Percentiles rank a stretch among this genome's conserved stretches.
These are phyloP conservation scores for Corythaeola cristata DNA, from an alignment of 2,113 vertebrate genomes.

Conservation along the genomic window DNA sequence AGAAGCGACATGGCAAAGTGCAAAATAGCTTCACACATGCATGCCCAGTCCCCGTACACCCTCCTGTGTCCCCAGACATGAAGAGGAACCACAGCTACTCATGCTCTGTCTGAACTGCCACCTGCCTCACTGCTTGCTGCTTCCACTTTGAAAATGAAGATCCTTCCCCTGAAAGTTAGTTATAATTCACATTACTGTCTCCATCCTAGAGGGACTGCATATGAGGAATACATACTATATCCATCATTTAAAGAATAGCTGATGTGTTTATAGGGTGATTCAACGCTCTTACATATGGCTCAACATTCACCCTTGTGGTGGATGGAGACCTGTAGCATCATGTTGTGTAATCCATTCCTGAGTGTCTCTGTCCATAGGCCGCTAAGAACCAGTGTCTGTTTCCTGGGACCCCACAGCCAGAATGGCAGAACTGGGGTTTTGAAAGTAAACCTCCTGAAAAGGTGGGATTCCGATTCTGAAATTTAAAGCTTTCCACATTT, in stretches of 20 bases:
- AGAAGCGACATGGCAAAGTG: not conserved
- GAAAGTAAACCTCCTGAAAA: not conserved
- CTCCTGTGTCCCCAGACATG: not conserved
- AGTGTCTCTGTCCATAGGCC: not conserved
- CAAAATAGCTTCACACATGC: not conserved
- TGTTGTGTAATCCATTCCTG: fast-evolving
- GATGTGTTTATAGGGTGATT: not conserved
- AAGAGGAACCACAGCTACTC: not conserved
- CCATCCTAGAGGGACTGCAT: not conserved
- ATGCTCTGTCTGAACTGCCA: not conserved
- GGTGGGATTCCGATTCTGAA: not conserved
- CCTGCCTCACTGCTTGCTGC: not conserved
- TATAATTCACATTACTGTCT: not conserved
- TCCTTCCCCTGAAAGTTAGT: not conserved
- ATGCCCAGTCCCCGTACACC: not conserved
- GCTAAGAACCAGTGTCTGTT: not conserved
- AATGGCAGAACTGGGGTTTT: not conserved
- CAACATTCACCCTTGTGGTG: not conserved
- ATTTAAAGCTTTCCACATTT: not conserved
- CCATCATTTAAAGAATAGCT: not conserved
- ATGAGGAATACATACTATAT: not conserved
- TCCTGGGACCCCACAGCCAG: not conserved
- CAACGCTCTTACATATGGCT: not conserved
- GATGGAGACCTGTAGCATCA: not conserved
- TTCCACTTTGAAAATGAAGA: not conserved